phyloP scores from a whole-genome alignment of 2,888 invertebrate species.

The Lasioglossum lativentre region DNA sequence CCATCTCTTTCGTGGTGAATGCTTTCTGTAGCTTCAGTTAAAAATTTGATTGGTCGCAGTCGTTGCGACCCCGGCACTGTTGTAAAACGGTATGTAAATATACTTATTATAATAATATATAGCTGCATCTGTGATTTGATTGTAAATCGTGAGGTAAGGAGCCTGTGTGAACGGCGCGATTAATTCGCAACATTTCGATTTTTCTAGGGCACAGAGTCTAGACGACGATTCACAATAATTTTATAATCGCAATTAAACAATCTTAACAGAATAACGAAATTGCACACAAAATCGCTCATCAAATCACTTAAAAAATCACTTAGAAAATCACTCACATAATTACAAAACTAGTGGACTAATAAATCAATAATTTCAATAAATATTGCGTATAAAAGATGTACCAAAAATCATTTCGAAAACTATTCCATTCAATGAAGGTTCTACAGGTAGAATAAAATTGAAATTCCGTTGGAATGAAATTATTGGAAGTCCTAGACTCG shows the following conservation, averaged over 20 bases:
- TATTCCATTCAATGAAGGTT: not conserved
- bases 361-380: not conserved
- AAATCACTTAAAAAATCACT: not conserved
- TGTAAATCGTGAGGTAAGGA: constrained; percentile 84
- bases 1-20: constrained; percentile 51
- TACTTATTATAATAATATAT: constrained; percentile 84
- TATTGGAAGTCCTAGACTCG: constrained; percentile 41
- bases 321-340: not conserved
- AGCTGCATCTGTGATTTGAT: constrained; percentile 84
- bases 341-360: not conserved
- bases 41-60: constrained; percentile 73
- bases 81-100: constrained; percentile 83
- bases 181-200: constrained; percentile 51
- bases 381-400: not conserved
- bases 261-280: not conserved
- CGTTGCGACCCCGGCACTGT: constrained; percentile 79
- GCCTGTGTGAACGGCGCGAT: constrained; percentile 76
- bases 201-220: constrained; percentile 21
- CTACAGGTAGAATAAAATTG: not conserved
- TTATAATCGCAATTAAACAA: not conserved
- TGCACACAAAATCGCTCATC: constrained; percentile 8
- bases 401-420: not conserved
- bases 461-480: constrained; percentile 6
- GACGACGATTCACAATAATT: constrained; percentile 30
- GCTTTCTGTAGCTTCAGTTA: constrained; percentile 56